Evolutionary conservation across 2,113 vertebrate genomes (phyloP).

Genomic region (Emydocephalus ijimae): DNA sequence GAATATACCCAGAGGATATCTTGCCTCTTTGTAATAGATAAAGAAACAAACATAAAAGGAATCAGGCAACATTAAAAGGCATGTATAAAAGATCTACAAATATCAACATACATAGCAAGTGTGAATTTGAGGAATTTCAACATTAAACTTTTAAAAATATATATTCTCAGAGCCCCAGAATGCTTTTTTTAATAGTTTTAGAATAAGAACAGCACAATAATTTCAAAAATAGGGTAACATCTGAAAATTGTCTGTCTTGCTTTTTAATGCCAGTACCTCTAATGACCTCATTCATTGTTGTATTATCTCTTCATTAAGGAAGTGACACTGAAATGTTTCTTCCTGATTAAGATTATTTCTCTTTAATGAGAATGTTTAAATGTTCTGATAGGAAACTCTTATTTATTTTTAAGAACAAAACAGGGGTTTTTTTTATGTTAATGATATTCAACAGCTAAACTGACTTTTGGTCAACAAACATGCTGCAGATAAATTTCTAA

Average conservation of each 20-base stretch:
- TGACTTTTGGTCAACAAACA: constrained; percentile 36
- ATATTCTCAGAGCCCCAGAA: not conserved
- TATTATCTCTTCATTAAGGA: constrained; percentile 23
- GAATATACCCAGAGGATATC: not conserved
- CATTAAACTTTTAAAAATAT: not conserved
- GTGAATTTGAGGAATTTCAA: not conserved
- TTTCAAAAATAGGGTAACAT: constrained; percentile 9
- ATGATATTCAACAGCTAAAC: constrained; percentile 29
- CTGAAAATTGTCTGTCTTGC: not conserved
- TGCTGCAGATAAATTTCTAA: constrained; percentile 57
- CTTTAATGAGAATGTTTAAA: constrained; percentile 33
- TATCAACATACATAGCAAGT: not conserved
- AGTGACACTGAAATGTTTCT: constrained; percentile 40
- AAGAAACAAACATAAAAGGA: not conserved
- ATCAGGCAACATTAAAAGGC: not conserved
- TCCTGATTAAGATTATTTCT: constrained; percentile 49
- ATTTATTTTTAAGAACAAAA: constrained; percentile 47
- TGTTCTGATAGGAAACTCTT: constrained; percentile 38
- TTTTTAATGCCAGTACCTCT: not conserved
- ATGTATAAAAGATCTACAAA: not conserved
- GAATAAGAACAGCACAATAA: not conserved
- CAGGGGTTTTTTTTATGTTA: constrained; percentile 36
- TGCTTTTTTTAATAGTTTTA: not conserved
- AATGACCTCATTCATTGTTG: constrained; percentile 28
- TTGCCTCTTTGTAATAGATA: not conserved